Conservation (phyloP, 2,888 invertebrate genomes). For the Scaptomyza polygonia region DNA sequence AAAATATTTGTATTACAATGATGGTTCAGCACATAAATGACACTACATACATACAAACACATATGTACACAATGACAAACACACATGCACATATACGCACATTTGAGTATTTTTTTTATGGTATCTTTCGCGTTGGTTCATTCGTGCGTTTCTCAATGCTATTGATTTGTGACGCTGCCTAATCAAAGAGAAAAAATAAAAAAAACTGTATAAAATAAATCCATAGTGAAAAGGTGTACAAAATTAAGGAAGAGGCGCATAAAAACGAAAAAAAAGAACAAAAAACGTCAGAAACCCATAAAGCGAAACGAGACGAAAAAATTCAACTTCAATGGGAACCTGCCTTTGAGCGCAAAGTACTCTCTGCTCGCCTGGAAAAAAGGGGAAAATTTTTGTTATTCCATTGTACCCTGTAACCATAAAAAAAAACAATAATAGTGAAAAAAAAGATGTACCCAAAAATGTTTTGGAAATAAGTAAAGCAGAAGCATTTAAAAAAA, state of each 20-base stretch:
- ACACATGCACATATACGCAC: slow-evolving; percentile 14
- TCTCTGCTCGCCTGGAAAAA: slow-evolving; percentile 12
- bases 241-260: slow-evolving; percentile 50
- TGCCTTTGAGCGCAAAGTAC: background rate
- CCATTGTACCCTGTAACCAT: slow-evolving; percentile 3
- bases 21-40: slow-evolving; percentile 70
- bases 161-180: slow-evolving; percentile 74
- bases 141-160: slow-evolving; percentile 61
- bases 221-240: slow-evolving; percentile 59
- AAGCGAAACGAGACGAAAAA: slow-evolving; percentile 36
- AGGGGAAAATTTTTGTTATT: background rate
- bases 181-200: slow-evolving; percentile 41
- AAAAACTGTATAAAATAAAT: slow-evolving; percentile 23
- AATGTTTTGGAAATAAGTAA: too few species aligned
- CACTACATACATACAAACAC: slow-evolving; percentile 41
- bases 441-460: too few species aligned
- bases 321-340: slow-evolving; percentile 3
- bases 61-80: slow-evolving; percentile 11
- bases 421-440: too few species aligned
- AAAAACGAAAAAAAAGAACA: slow-evolving; percentile 1
- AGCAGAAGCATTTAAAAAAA: too few species aligned
- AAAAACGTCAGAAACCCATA: slow-evolving; percentile 31
- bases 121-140: slow-evolving; percentile 62
- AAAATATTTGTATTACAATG: slow-evolving; percentile 76
- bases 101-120: slow-evolving; percentile 48